Conservation (phyloP, 2,888 invertebrate species). For the Isoperla grammatica region DNA sequence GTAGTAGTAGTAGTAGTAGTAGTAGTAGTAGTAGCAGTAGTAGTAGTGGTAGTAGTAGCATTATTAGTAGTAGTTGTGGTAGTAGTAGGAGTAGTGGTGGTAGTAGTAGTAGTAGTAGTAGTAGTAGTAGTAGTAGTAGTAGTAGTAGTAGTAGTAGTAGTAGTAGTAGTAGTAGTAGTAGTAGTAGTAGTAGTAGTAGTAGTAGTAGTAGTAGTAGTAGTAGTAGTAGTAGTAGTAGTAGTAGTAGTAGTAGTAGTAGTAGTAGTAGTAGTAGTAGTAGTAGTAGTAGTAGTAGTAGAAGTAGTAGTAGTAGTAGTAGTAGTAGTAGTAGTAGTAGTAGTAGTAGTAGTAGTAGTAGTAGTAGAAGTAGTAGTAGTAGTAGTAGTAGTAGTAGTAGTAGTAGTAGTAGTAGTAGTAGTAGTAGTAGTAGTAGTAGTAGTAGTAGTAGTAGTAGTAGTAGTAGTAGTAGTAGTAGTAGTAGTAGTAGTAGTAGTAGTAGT, state of each 20-base stretch:
- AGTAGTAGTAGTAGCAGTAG: constrained; percentile 2
- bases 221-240: not conserved
- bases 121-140: not conserved
- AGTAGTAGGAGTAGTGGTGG: too few relatives aligned
- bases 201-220: not conserved
- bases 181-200: not conserved
- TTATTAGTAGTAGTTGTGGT: constrained; percentile 6
- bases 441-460: not conserved
- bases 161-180: constrained; percentile 1
- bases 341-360: constrained; percentile 6
- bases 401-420: not conserved
- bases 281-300: not conserved
- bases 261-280: constrained; percentile 2
- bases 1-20: constrained; percentile 6
- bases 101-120: constrained; percentile 3
- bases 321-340: constrained; percentile 2
- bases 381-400: not conserved
- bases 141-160: not conserved
- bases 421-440: constrained; percentile 2
- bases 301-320: not conserved
- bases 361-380: constrained; percentile 2
- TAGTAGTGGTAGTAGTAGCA: constrained; percentile 2
- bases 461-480: not conserved
- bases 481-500: not conserved
- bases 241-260: not conserved